A percentile compares a stretch with the other conserved stretches of the same genome.
Conservation (phyloP, 2,888 invertebrate genomes). For the Heterodera filipjevi region DNA sequence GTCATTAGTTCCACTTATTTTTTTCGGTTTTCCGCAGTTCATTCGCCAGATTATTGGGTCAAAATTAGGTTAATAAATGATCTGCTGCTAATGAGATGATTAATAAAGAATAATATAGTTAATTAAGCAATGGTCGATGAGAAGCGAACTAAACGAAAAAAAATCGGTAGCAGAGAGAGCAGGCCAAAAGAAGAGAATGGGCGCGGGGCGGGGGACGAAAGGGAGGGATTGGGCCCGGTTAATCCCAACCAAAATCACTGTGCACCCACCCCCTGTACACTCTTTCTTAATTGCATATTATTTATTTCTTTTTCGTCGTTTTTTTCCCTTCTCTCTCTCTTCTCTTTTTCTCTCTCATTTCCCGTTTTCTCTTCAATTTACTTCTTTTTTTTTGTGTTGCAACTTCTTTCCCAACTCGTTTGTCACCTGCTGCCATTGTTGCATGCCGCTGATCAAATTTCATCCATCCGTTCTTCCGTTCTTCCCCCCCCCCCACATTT, state of each 20-base stretch:
- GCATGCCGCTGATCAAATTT: not conserved
- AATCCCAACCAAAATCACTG: too few relatives aligned
- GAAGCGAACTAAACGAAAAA: not conserved
- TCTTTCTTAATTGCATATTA: not conserved
- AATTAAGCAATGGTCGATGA: not conserved
- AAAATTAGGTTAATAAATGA: not conserved
- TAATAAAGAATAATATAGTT: not conserved
- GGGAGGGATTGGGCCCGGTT: too few relatives aligned
- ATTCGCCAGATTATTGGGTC: not conserved
- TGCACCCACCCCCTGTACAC: not conserved
- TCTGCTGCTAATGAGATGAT: not conserved
- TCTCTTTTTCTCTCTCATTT: conserved; percentile 3
- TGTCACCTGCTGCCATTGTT: not conserved
- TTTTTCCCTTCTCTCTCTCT: not conserved
- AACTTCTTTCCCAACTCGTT: not conserved
- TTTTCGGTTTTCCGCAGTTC: not conserved
- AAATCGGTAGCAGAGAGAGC: not conserved
- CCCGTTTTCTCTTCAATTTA: conserved; percentile 1
- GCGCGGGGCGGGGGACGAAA: too few relatives aligned
- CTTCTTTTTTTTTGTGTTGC: not conserved
- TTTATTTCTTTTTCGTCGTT: not conserved
- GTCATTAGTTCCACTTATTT: too few relatives aligned
- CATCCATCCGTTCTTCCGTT: not conserved
- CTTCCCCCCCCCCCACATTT: not conserved
- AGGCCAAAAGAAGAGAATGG: not conserved